Conservation (phyloP, 2,888 invertebrate species). For the Platypus cylindrus region DNA sequence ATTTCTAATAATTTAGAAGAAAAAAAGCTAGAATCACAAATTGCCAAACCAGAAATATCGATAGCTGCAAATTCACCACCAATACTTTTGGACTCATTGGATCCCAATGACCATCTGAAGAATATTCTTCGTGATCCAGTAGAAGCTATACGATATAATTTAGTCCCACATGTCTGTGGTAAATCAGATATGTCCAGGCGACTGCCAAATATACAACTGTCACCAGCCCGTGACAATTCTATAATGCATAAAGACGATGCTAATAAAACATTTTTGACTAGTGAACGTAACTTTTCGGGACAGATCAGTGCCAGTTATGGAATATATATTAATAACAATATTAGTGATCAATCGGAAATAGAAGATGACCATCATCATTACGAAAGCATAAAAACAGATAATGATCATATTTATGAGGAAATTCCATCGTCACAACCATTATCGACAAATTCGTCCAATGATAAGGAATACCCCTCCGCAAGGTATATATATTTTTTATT, state of each 20-base stretch:
- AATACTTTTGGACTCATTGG: no score
- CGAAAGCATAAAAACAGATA: conserved; percentile 57
- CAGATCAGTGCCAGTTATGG: conserved; percentile 58
- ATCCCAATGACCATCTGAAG: conserved; percentile 32
- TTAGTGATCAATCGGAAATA: conserved; percentile 43
- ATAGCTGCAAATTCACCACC: background rate
- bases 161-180: conserved; percentile 67
- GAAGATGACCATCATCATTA: conserved; percentile 58
- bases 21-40: no score
- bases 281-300: conserved; percentile 44
- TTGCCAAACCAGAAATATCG: no score
- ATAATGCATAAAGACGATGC: conserved; percentile 33
- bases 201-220: conserved; percentile 32
- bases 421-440: conserved; percentile 69
- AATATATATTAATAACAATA: conserved; percentile 48
- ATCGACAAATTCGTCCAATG: conserved; percentile 63
- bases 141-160: conserved; percentile 60
- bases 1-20: conserved; percentile 11
- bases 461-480: conserved; percentile 50
- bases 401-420: conserved; percentile 69
- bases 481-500: conserved; percentile 34
- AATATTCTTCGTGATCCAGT: conserved; percentile 57
- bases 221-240: conserved; percentile 40
- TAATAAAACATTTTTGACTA: conserved; percentile 40
- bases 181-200: conserved; percentile 39